Evolutionary conservation across 2,888 invertebrate species (phyloP).

Genomic region (Apamea monoglypha): DNA sequence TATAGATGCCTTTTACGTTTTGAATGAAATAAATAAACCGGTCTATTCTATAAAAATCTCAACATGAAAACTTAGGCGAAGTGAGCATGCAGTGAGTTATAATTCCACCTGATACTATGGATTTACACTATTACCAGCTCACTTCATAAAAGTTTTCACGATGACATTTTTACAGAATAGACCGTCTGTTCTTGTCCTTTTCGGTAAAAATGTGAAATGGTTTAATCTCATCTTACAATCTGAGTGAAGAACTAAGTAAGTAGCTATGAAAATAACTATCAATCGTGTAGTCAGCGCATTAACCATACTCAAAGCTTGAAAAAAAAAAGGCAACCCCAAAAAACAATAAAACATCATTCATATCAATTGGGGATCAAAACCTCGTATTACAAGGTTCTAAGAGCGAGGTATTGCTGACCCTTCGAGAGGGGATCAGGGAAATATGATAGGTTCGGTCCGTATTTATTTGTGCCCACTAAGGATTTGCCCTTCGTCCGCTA

Average conservation of each 20-base stretch:
- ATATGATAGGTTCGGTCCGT: slow-evolving; percentile 86
- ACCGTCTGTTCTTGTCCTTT: too few relatives aligned
- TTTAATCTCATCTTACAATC: too few relatives aligned
- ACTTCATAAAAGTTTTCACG: too few relatives aligned
- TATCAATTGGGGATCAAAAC: slow-evolving; percentile 76
- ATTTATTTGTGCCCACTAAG: slow-evolving; percentile 89
- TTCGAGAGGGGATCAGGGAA: slow-evolving; percentile 87
- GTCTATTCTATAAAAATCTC: too few relatives aligned
- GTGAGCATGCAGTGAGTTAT: too few relatives aligned
- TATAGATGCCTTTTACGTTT: not conserved
- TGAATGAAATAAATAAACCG: too few relatives aligned
- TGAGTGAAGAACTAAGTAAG: too few relatives aligned
- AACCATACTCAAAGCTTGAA: slow-evolving; percentile 20
- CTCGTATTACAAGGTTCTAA: slow-evolving; percentile 73
- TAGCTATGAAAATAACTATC: slow-evolving; percentile 1
- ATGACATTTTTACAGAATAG: too few relatives aligned
- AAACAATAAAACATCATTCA: slow-evolving; percentile 77
- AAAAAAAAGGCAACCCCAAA: slow-evolving; percentile 18
- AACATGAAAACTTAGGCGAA: too few relatives aligned
- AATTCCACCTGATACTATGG: too few relatives aligned
- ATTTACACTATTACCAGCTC: too few relatives aligned
- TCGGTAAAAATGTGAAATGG: too few relatives aligned
- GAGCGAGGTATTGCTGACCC: slow-evolving; percentile 83
- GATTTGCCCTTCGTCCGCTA: slow-evolving; percentile 85
- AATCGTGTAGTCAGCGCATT: slow-evolving; percentile 4